Conservation (phyloP, 2,888 invertebrate genomes). For the Andrena trimmerana region DNA sequence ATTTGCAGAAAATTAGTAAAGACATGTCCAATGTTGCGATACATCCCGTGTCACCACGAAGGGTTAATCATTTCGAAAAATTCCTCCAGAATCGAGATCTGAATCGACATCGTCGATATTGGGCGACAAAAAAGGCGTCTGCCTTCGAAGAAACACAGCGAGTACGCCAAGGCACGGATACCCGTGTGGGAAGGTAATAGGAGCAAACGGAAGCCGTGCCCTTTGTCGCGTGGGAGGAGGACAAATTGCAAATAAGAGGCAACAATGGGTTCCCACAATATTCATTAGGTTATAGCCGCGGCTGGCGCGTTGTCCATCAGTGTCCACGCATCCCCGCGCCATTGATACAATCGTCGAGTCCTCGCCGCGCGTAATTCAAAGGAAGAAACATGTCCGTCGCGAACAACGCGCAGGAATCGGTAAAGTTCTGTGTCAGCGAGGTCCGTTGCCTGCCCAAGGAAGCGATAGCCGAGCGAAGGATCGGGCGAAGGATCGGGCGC, state of each 20-base stretch:
- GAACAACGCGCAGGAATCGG: not conserved
- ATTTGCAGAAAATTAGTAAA: too few relatives aligned
- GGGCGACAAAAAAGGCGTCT: not conserved
- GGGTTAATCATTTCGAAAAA: not conserved
- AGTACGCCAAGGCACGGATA: not conserved
- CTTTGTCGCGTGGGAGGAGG: conserved; percentile 28
- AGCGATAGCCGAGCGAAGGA: not conserved
- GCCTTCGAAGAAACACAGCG: conserved; percentile 13
- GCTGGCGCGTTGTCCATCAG: not conserved
- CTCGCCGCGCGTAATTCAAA: too few relatives aligned
- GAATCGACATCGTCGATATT: not conserved
- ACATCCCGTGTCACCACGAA: too few relatives aligned
- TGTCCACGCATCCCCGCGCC: not conserved
- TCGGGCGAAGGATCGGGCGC: not conserved
- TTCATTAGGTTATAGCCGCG: conserved; percentile 12
- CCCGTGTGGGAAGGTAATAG: conserved; percentile 41
- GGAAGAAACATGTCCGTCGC: too few relatives aligned
- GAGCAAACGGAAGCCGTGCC: conserved; percentile 54
- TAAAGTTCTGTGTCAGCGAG: not conserved
- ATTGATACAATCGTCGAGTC: not conserved
- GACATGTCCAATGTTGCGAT: too few relatives aligned
- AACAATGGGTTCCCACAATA: conserved; percentile 31
- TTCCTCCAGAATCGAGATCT: not conserved
- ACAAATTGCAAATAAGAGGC: conserved; percentile 34
- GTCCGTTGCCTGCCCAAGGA: not conserved